Percentiles rank a stretch among this genome's conserved stretches.
Evolutionary conservation across 2,113 vertebrate genomes (phyloP).

Genomic region (Odocoileus virginianus): DNA sequence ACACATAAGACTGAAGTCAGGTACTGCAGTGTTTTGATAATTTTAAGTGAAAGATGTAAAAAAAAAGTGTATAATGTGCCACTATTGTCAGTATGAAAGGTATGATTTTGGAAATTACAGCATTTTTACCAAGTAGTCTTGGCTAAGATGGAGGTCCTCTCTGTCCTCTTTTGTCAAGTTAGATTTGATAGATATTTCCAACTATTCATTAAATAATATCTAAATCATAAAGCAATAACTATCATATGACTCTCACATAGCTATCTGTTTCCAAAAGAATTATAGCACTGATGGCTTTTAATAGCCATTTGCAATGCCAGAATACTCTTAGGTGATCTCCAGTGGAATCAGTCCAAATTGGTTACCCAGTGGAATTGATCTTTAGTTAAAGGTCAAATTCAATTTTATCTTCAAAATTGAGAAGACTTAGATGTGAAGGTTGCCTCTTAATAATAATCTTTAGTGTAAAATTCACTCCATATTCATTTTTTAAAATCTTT

Average conservation of each 20-base stretch:
- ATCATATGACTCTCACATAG: conserved; percentile 75
- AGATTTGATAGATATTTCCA: conserved; percentile 72
- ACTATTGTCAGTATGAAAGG: conserved; percentile 50
- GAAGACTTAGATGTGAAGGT: conserved; percentile 51
- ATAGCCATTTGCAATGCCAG: conserved; percentile 72
- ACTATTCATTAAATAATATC: conserved; percentile 75
- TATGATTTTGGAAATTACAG: conserved; percentile 56
- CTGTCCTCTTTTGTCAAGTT: conserved; percentile 73
- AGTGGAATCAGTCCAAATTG: conserved; percentile 72
- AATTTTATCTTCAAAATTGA: conserved; percentile 72
- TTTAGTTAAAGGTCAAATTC: conserved; percentile 77
- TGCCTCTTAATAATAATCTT: conserved; percentile 66
- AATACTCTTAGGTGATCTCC: conserved; percentile 68
- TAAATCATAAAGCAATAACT: conserved; percentile 78
- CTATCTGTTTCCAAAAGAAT: conserved; percentile 78
- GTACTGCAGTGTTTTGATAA: conserved; percentile 25
- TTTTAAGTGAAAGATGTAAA: conserved; percentile 51
- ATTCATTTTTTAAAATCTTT: conserved; percentile 53
- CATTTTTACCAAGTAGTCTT: conserved; percentile 50
- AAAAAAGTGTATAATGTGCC: conserved; percentile 33
- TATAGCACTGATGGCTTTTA: conserved; percentile 71
- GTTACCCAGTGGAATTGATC: conserved; percentile 72
- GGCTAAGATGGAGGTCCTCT: conserved; percentile 54
- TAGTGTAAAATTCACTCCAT: conserved; percentile 51
- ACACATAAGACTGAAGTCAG: neutral